Conservation (phyloP, 2,797 vertebrate species). For the Diplodus sargus region DNA sequence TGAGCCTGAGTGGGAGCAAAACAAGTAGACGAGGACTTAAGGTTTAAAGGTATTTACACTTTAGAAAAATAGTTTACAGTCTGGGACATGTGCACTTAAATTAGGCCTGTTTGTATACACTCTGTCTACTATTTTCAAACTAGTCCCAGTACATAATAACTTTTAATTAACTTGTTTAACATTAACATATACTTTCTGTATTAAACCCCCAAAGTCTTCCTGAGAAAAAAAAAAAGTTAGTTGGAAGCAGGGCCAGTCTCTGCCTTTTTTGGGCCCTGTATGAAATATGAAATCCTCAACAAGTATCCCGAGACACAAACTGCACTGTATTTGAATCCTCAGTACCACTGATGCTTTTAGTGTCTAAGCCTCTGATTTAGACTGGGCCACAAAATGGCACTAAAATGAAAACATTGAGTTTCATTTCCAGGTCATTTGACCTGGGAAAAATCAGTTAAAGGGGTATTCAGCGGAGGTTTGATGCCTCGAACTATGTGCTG, state of each 20-base stretch:
- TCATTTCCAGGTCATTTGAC: no score
- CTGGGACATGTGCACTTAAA: not conserved
- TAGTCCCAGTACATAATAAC: not conserved
- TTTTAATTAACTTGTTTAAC: no score
- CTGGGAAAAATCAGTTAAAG: no score
- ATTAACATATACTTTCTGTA: not conserved
- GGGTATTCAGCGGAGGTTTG: no score
- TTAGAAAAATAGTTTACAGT: conserved; percentile 14
- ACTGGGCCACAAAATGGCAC: no score
- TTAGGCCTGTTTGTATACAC: not conserved
- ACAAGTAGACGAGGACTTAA: conserved; percentile 24
- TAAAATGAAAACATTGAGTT: no score
- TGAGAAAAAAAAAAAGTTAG: not conserved
- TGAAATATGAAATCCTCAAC: not conserved
- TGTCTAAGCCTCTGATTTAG: not conserved
- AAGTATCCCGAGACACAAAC: not conserved
- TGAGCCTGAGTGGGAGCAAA: conserved; percentile 36
- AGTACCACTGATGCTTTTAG: not conserved
- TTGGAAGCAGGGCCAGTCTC: not conserved
- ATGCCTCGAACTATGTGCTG: no score
- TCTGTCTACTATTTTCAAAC: not conserved
- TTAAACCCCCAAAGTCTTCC: not conserved
- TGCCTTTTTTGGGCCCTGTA: not conserved
- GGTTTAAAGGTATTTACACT: conserved; percentile 28
- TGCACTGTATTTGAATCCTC: not conserved